Conservation (phyloP, 2,888 invertebrate species). For the Lacanobia wlatinum region DNA sequence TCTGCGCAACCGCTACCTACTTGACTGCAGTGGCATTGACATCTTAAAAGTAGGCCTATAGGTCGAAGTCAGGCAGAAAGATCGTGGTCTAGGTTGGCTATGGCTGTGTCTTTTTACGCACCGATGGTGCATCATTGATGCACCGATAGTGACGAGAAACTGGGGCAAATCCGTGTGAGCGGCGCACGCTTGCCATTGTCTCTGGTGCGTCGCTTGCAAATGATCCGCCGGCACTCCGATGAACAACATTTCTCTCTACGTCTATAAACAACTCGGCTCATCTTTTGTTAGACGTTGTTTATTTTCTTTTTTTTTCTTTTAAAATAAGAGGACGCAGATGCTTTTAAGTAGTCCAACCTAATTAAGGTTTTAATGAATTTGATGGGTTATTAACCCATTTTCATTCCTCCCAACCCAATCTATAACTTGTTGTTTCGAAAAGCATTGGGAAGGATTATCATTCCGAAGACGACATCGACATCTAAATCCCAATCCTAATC, state of each 20-base stretch:
- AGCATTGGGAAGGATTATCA: conserved; percentile 22
- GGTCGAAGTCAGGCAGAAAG: conserved; percentile 47
- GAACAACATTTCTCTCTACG: neutral
- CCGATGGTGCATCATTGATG: too few species aligned
- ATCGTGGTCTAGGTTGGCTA: conserved; percentile 40
- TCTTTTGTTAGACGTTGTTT: neutral
- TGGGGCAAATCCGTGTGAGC: conserved; percentile 62
- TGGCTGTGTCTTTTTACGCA: conserved; percentile 28
- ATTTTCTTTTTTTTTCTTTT: conserved; percentile 5
- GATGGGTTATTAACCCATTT: conserved; percentile 3
- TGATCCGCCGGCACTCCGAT: conserved; percentile 12
- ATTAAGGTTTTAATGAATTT: conserved; percentile 9
- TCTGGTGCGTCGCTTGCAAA: conserved; percentile 29
- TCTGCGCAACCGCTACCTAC: conserved; percentile 16
- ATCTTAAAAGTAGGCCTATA: conserved; percentile 49
- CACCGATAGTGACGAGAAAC: conserved; percentile 39
- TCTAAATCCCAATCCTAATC: too few species aligned
- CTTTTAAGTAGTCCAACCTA: neutral
- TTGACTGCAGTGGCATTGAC: conserved; percentile 44
- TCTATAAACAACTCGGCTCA: neutral
- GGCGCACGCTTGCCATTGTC: conserved; percentile 53
- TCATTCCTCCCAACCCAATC: neutral
- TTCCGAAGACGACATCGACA: conserved; percentile 12
- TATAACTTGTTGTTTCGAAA: neutral
- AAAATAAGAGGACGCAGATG: neutral